Base-by-base conservation (phyloP, 2,113 vertebrate genomes). In the Oriolus oriolus region DNA sequence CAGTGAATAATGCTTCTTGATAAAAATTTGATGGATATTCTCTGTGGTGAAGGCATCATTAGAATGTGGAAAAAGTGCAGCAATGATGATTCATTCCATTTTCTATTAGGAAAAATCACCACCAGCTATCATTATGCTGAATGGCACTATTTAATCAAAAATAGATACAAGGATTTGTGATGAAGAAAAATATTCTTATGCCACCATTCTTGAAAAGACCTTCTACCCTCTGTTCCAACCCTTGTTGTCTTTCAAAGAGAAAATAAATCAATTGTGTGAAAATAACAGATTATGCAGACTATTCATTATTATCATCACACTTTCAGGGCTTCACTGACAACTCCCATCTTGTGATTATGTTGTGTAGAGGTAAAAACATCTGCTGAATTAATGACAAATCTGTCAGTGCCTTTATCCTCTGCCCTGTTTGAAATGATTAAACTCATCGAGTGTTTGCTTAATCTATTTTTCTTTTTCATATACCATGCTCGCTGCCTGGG, bases 391-490 rank as follows among this genome's bases (percentile, higher is more conserved):
- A 98, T 97, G 96, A 96, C 93, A 97, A 96, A 97, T 96, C 74
- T 95, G 93, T 93, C 93, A 95, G 73, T 76, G 57, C 73, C 91
- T 97, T 97, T 97, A 97, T 96, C 95, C 33, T 41, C 73, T 96
- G 66, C 75, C 92, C 96, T 96, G 60, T 97, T 97, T 94, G 96
- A 98, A 97, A 98, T 98, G 79, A 98, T 98, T 98, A 97, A 97
- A 96, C 96, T 97, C 95, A 95, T 92, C 6, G 13, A 97, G 84
- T 98, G 96, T 97, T 98, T 98, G 95, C 97, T 97, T 98, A 98
- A 98, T 98, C 96, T 97, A 97, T 98, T 98, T 98, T 96, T 93
- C 82, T 95, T 97, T 97, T 97, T 96, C 89, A 93, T 97, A 96
- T 77, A 96, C 95, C 95, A 92, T 84, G 80, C 35, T 96, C 59